phyloP scores from a whole-genome alignment of 2,888 invertebrate species.

The Azorinus chamasolen region DNA sequence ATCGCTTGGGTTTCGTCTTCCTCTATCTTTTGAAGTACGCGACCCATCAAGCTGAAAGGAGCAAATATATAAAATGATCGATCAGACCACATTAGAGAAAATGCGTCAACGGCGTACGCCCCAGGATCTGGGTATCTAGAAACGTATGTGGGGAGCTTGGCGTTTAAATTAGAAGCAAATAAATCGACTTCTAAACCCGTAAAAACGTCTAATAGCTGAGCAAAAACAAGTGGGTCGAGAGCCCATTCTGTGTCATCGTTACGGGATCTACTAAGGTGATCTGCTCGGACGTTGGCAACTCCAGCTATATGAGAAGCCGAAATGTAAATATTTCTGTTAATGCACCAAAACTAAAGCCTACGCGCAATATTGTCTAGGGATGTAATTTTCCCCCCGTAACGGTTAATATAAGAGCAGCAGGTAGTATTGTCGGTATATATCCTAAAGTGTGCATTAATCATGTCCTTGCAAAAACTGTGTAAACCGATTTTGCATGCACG shows the following conservation, averaged over 20 bases:
- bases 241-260: constrained; percentile 51
- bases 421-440: constrained; percentile 35
- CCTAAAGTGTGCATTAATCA: constrained; percentile 30
- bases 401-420: constrained; percentile 40
- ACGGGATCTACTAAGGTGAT: constrained; percentile 31
- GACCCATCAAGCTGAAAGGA: constrained; percentile 23
- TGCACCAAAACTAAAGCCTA: constrained; percentile 35
- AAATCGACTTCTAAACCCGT: constrained; percentile 18
- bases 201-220: background rate
- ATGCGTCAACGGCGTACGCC: constrained; percentile 55
- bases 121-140: too few species aligned
- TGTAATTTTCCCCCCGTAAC: constrained; percentile 37
- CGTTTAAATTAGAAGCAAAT: constrained; percentile 29
- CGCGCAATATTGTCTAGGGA: constrained; percentile 24
- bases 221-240: constrained; percentile 26
- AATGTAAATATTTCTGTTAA: constrained; percentile 40
- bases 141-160: too few species aligned
- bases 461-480: constrained; percentile 20
- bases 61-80: constrained; percentile 24
- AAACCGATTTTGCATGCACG: constrained; percentile 40
- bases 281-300: constrained; percentile 25
- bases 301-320: constrained; percentile 43
- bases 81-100: constrained; percentile 35
- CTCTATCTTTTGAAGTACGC: constrained; percentile 23
- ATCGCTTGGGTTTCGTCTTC: constrained; percentile 19